Evolutionary conservation across 2,113 vertebrate species (phyloP).

Genomic region (Dasyornis broadbenti): DNA sequence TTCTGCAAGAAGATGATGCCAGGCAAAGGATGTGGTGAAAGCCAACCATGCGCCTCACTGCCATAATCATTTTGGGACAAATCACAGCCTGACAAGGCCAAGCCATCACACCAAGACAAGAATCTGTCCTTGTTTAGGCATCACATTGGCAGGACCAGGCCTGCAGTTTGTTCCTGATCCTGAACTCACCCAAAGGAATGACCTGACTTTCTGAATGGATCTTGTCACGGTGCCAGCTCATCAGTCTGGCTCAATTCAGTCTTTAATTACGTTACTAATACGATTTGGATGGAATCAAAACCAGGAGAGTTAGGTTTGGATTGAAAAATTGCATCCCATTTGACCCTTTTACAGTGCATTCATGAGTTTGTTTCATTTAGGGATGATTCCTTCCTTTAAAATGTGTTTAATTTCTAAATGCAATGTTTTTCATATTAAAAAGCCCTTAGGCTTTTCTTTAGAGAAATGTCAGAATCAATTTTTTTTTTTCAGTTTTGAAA

Average conservation of each 20-base stretch:
- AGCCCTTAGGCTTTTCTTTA: background rate
- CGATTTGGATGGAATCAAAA: background rate
- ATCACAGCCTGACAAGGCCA: background rate
- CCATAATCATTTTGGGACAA: background rate
- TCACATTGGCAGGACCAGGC: background rate
- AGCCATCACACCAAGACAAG: background rate
- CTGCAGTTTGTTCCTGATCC: background rate
- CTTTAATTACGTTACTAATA: background rate
- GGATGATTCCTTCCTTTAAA: background rate
- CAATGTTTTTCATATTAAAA: background rate
- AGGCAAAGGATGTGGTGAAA: background rate
- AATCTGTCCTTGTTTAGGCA: background rate
- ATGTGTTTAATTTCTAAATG: background rate
- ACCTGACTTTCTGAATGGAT: background rate
- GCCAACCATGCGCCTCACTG: background rate
- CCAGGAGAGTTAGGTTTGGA: background rate
- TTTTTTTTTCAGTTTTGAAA: background rate
- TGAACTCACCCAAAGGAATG: background rate
- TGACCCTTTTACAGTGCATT: background rate
- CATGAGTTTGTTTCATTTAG: background rate
- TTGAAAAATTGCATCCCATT: background rate
- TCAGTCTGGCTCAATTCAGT: background rate
- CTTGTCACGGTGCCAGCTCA: background rate
- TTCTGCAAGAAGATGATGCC: background rate
- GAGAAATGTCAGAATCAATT: background rate